Evolutionary conservation across 2,113 vertebrate species (phyloP), one percentile per base, ranked within the genome.

Genomic region (Nycticebus coucang): DNA sequence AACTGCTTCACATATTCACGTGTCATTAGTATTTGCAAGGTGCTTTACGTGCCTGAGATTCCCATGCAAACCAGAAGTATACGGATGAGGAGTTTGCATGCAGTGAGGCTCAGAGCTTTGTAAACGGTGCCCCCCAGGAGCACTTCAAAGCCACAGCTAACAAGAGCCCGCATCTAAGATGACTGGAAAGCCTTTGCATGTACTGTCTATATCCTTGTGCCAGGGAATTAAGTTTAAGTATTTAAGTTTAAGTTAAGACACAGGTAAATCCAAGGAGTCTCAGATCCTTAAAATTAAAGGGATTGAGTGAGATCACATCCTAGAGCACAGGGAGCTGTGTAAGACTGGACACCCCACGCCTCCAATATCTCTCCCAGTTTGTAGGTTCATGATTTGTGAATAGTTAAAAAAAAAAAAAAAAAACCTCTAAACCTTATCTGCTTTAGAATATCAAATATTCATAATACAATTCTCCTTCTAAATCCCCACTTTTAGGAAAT

Each of bases 151-250:
- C 22, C 37, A 33, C 0, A 5, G 37, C 37, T 45, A 1, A 17
- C 0, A 18, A 3, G 0, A 26, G 62, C 26, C 1, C 37, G 0
- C 3, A 2, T 18, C 59, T 5, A 11, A 5, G 9, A n/a, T 3
- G 6, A 57, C 14, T 2, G 4, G 11, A 78, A 60, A 50, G 22
- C 15, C 45, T 60, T 12, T 26, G 2, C 18, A 0, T 66, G 59
- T 7, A n/a, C 19, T 4, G 21, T 84, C 41, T 59, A n/a, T 6
- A 9, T 30, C 35, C 37, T 26, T 59, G 33, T 7, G 9, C 45
- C 45, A 28, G 14, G 11, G 50, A 4, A 57, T 69, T 68, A 1
- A 13, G 50, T 41, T 33, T 18, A 12, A 41, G 4, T 6, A 9
- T 41, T n/a, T n/a, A n/a, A n/a, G n/a, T n/a, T n/a, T n/a, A n/a